Conservation (phyloP, 2,888 invertebrate genomes). For the Prenolepis imparis region DNA sequence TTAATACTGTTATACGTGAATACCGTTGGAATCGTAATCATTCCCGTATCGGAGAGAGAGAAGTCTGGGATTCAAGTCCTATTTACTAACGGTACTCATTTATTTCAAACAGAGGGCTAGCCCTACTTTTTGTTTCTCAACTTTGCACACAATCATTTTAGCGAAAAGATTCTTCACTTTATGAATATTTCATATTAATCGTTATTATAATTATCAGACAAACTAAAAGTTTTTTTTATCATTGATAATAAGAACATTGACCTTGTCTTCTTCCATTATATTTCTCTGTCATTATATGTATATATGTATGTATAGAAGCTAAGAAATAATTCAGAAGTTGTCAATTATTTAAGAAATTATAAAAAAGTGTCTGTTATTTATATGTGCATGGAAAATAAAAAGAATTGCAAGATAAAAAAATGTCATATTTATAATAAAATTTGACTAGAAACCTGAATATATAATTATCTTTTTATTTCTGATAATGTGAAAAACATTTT, state of each 20-base stretch:
- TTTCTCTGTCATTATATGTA: not conserved
- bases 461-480: too few species aligned
- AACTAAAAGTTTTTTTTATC: slow-evolving; percentile 28
- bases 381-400: not conserved
- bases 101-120: slow-evolving; percentile 38
- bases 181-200: slow-evolving; percentile 18
- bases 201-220: slow-evolving; percentile 8
- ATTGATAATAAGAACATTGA: not conserved
- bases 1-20: slow-evolving; percentile 1
- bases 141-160: slow-evolving; percentile 37
- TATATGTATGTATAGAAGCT: too few species aligned
- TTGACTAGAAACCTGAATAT: too few species aligned
- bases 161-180: slow-evolving; percentile 1
- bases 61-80: slow-evolving; percentile 56
- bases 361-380: not conserved
- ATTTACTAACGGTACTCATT: slow-evolving; percentile 68
- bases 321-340: not conserved
- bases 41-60: slow-evolving; percentile 49
- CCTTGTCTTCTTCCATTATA: not conserved
- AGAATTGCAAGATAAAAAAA: not conserved
- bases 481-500: too few species aligned
- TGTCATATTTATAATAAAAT: not conserved
- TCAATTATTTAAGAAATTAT: slow-evolving; percentile 6
- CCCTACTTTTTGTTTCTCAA: not conserved
- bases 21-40: slow-evolving; percentile 71